Percentiles rank a stretch among this genome's conserved stretches.
Conservation (phyloP, 2,797 vertebrate genomes). For the Clarias laeviceps region DNA sequence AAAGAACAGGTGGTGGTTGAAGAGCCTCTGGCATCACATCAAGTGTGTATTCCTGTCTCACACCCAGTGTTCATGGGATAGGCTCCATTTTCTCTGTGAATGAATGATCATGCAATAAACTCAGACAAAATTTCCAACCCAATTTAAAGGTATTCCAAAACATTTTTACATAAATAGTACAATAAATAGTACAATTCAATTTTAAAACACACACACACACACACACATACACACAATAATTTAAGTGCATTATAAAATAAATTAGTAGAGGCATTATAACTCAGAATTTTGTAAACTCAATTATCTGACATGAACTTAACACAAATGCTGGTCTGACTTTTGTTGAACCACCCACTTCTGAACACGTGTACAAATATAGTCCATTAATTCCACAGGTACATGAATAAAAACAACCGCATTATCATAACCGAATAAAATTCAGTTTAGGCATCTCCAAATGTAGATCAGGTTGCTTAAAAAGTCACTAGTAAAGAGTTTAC, state of each 20-base stretch:
- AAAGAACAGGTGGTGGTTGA: no score
- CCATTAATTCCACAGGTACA: conserved; percentile 53
- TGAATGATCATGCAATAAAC: neutral
- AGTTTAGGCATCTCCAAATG: conserved; percentile 13
- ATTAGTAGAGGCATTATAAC: neutral
- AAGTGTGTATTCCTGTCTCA: neutral
- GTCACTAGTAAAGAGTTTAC: neutral
- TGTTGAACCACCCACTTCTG: neutral
- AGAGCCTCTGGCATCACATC: neutral
- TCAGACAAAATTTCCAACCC: no score
- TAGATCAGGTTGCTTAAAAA: conserved; percentile 15
- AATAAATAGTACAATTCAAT: no score
- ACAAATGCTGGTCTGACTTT: neutral
- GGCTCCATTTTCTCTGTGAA: neutral
- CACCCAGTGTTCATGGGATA: neutral
- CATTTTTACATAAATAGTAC: no score
- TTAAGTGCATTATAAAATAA: neutral
- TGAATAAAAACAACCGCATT: conserved; percentile 52
- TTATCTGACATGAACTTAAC: neutral
- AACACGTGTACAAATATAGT: neutral
- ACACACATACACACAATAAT: no score
- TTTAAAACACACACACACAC: no score
- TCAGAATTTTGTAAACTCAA: neutral
- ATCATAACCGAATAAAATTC: conserved; percentile 54
- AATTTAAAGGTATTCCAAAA: no score